Evolutionary conservation across 2,113 vertebrate genomes (phyloP), one percentile per base, ranked within the genome.

Genomic region (Patagioenas fasciata): DNA sequence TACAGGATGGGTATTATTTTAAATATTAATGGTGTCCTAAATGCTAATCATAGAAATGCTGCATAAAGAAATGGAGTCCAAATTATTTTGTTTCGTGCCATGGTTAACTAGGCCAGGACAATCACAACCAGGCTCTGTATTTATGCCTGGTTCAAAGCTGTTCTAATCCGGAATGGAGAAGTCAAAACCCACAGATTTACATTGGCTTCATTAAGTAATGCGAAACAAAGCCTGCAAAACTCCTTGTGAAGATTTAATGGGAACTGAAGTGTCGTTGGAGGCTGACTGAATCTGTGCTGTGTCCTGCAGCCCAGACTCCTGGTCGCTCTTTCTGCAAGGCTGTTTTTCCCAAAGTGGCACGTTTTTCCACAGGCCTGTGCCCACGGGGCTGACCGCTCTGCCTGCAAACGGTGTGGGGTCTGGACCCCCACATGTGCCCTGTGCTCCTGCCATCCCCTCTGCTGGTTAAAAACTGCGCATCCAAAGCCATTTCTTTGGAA

Each of bases 51-150:
- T 72, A 72, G 91, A 32, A 83, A 40, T 5, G 58, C 80, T 84
- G 89, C 56, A 65, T 58, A 71, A 89, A 72, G 54, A 91, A 77
- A 88, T 17, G 40, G 62, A 97, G 85, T 57, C 28, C 29, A 8
- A 1, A n/a, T 92, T 47, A 48, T 80, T 95, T 69, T n/a, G 5
- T 71, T 83, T 71, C 77, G 82, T 62, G 81, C 58, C 10, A 4
- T 56, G 81, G 79, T 66, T 94, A 95, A 91, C 91, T 78, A 58
- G 90, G 85, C 29, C 84, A 38, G 25, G 56, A 82, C 81, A 62
- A 84, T 78, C 40, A 70, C 88, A 58, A 9, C 67, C 69, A 51
- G 17, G 4, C 28, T 42, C 11, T 65, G 86, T 65, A 50, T 78
- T 73, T 92, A 29, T 61, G 80, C 77, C 26, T 13, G 20, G 47